Base-by-base conservation (phyloP, 2,888 invertebrate species). In the Seira sanloemensis region DNA sequence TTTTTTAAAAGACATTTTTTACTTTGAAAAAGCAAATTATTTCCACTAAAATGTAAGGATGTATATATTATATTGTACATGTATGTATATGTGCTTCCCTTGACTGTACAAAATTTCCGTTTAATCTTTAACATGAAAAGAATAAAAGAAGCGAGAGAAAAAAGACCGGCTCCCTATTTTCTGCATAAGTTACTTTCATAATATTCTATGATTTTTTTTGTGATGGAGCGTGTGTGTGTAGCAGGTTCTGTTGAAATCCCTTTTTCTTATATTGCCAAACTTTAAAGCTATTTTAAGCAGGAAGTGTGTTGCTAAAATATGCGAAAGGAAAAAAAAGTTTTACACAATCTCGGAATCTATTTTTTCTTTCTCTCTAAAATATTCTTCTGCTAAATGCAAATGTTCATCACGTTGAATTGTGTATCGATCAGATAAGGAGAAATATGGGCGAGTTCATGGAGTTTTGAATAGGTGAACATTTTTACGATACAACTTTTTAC, bases 241-340 rank as follows among this genome's bases (percentile, higher is more conserved):
- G 16, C 18, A 50, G 5, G 21, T 25, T 50, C 16, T 23, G 12
- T 9, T 27, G 18, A 37, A 26, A 23, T 5, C 21, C 54, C 21
- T 74, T 27, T 18, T 27, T 26, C 16, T 27, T 66, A 46, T 54
- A 50, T 21, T 21, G 2, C 2, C 72, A 4, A 26, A 58, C 1
- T 73, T 54, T 9, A 21, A 23, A 23, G 21, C 19, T 27, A 37
- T 66, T 75, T 76, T 37, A 50, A 66, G 66, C 75, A 76, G 76
- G 76, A 76, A 76, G 76, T 54, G 65, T 67, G 68, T 76, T 76
- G 58, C 50, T 24, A 76, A 46, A 67, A 19, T 58, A 58, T 50
- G 50, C 67, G 67, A 67, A 66, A 46, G 46, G 24, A 1, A 50
- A 50, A n/a, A 37, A 37, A 37, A 7, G 4, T 37, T 37, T 37